Evolutionary conservation across 2,113 vertebrate genomes (phyloP).

Genomic region (Meleagris gallopavo): DNA sequence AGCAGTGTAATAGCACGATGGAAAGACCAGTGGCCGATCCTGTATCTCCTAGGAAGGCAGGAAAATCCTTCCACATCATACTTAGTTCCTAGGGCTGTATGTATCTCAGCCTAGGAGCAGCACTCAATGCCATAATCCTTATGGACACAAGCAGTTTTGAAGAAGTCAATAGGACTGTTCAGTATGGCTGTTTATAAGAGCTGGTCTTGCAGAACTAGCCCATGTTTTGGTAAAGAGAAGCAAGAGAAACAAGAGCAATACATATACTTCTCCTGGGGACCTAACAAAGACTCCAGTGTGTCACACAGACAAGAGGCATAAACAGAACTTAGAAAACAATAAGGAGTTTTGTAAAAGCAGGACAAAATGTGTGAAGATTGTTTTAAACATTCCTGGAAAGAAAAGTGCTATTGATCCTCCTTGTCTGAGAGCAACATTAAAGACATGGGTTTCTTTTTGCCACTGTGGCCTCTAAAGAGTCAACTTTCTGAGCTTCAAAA

Average conservation of each 20-base stretch:
- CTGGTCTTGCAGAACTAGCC: background rate
- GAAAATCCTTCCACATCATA: background rate
- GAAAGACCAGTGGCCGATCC: background rate
- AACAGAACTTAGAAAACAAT: conserved; percentile 5
- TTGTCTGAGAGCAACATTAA: background rate
- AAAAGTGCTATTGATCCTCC: background rate
- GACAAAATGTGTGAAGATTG: background rate
- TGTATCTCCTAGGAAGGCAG: background rate
- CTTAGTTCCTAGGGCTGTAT: background rate
- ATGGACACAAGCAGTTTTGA: background rate
- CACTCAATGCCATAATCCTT: background rate
- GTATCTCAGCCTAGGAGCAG: background rate
- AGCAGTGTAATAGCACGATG: accelerated
- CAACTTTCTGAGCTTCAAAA: background rate
- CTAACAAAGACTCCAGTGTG: background rate
- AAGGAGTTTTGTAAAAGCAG: background rate
- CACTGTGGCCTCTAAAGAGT: background rate
- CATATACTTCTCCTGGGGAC: background rate
- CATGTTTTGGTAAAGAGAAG: background rate
- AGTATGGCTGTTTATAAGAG: background rate
- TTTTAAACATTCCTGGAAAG: background rate
- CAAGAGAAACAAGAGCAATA: background rate
- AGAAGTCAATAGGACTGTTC: background rate
- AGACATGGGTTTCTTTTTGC: background rate
- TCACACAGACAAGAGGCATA: background rate